A percentile compares a stretch with the other conserved stretches of the same genome.
These are phyloP conservation scores for Alethe castanea DNA, from an alignment of 2,113 vertebrate genomes.

Conservation along the genomic window DNA sequence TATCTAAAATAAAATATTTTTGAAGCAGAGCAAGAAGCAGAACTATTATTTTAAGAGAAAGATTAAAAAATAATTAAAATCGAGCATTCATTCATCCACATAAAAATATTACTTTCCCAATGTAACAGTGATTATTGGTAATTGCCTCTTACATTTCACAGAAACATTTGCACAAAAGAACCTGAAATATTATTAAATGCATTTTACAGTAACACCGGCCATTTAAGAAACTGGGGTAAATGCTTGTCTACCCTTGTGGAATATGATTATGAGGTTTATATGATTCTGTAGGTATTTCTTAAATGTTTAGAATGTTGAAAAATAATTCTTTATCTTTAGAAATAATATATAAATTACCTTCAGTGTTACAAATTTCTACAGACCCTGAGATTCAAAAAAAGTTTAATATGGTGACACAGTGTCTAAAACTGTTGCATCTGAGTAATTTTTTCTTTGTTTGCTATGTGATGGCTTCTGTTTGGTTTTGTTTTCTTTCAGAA, in stretches of 20 bases:
- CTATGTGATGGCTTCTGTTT: neutral
- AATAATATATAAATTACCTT: neutral
- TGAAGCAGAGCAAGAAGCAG: neutral
- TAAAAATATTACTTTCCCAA: neutral
- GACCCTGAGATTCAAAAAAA: rapidly evolving
- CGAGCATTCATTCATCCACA: neutral
- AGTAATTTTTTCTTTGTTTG: neutral
- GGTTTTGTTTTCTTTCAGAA: neutral
- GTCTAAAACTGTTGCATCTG: neutral
- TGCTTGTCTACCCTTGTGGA: neutral
- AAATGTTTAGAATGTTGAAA: neutral
- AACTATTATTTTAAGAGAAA: neutral
- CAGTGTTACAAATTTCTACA: neutral
- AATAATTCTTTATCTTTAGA: neutral
- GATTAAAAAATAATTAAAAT: neutral
- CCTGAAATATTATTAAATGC: neutral
- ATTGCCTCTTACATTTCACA: neutral
- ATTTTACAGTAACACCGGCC: neutral
- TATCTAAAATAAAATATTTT: neutral
- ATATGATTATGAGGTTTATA: neutral
- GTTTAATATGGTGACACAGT: neutral
- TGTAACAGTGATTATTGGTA: neutral
- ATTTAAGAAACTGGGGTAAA: neutral
- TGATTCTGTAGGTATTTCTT: neutral
- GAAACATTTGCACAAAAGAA: neutral